Conservation (phyloP, 2,797 vertebrate species). For the Cirrhinus mrigala region DNA sequence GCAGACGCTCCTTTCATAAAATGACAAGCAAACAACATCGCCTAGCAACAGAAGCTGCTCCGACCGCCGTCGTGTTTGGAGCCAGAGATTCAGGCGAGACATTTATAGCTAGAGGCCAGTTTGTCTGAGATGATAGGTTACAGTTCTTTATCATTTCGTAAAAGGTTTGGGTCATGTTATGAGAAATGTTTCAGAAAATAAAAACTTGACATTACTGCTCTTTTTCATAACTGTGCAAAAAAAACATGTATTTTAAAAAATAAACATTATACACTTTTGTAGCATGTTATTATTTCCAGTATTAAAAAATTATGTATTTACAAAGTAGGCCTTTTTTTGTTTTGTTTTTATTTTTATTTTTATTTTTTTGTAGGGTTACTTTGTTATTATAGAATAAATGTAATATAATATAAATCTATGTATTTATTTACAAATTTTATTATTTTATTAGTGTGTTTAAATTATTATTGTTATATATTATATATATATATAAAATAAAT, state of each 20-base stretch:
- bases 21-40: conserved; percentile 59
- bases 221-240: background rate
- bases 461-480: too few relatives aligned
- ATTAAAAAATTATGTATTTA: background rate
- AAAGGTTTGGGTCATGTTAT: conserved; percentile 49
- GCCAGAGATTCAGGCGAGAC: conserved; percentile 34
- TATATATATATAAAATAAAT: too few relatives aligned
- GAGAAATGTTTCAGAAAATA: conserved; percentile 7
- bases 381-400: too few relatives aligned
- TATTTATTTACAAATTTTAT: too few relatives aligned
- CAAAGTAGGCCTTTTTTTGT: background rate
- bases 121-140: conserved; percentile 49
- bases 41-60: conserved; percentile 69
- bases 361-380: too few relatives aligned
- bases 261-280: background rate
- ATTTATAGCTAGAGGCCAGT: conserved; percentile 47
- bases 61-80: conserved; percentile 34
- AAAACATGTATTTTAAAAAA: background rate
- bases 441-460: too few relatives aligned
- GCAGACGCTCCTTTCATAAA: conserved; percentile 65
- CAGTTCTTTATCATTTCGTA: conserved; percentile 35
- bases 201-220: background rate
- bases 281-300: background rate
- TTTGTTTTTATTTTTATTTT: background rate
- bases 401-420: too few relatives aligned